phyloP scores from a whole-genome alignment of 2,888 invertebrate species.

The Rotaria socialis region DNA sequence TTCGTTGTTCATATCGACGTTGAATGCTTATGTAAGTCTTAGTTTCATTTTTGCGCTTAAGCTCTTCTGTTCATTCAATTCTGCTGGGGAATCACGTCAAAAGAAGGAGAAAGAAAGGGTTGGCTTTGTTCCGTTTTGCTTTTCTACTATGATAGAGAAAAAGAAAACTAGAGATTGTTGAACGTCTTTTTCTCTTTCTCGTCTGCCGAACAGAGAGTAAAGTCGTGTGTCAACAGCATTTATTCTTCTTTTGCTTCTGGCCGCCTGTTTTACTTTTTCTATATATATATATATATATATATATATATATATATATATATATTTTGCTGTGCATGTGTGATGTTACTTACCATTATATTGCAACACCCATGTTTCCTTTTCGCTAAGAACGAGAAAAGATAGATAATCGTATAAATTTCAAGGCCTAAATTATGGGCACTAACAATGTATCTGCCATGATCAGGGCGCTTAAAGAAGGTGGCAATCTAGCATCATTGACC shows the following conservation, averaged over 20 bases:
- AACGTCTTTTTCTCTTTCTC: constrained; percentile 21
- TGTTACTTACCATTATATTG: constrained; percentile 1
- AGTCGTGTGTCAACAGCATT: constrained; percentile 23
- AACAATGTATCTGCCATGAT: background rate
- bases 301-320: no score
- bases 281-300: no score
- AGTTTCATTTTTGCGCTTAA: constrained; percentile 19
- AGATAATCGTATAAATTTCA: constrained; percentile 23
- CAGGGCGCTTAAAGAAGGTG: constrained; percentile 9
- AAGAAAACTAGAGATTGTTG: constrained; percentile 22
- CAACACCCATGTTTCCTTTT: constrained; percentile 21
- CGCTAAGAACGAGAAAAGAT: background rate
- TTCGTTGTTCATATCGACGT: constrained; percentile 4
- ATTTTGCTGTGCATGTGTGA: background rate
- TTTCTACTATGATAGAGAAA: background rate
- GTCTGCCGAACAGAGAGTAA: background rate
- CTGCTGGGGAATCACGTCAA: constrained; percentile 25
- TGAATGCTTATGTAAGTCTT: background rate
- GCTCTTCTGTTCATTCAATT: constrained; percentile 19
- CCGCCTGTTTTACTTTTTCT: background rate
- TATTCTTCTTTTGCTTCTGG: background rate
- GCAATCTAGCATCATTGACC: background rate
- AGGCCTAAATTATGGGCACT: constrained; percentile 15
- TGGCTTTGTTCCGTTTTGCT: constrained; percentile 18
- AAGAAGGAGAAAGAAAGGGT: background rate